These are phyloP conservation scores for Drosophila persimilis DNA, from an alignment of 1,140 invertebrate genomes.

Conservation along the genomic window DNA sequence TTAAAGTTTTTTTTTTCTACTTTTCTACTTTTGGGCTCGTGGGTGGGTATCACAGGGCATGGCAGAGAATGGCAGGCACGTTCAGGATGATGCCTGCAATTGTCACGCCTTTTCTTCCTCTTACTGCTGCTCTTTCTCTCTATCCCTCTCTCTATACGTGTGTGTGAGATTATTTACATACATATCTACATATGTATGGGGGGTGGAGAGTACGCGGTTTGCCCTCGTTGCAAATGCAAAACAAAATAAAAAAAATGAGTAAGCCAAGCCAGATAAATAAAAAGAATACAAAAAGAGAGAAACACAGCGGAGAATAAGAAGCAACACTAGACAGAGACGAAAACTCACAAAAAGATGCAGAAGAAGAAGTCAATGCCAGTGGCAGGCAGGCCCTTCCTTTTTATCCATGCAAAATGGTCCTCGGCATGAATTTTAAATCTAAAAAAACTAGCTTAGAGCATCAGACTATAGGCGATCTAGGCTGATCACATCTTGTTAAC, in stretches of 20 bases:
- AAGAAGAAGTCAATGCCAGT: conserved; percentile 50
- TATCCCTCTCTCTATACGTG: conserved; percentile 11
- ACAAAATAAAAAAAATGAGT: conserved; percentile 62
- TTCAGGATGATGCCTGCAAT: conserved; percentile 64
- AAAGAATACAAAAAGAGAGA: conserved; percentile 31
- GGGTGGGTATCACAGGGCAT: neutral
- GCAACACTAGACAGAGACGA: conserved; percentile 9
- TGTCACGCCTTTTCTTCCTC: conserved; percentile 71
- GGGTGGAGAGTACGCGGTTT: conserved; percentile 50
- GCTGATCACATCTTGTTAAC: no score
- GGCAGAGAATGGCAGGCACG: conserved; percentile 39
- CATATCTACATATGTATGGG: neutral
- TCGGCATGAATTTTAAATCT: conserved; percentile 30
- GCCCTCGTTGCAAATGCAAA: conserved; percentile 74
- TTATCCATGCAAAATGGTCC: conserved; percentile 1
- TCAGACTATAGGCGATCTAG: conserved; percentile 3
- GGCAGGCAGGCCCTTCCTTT: conserved; percentile 37
- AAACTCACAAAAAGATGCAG: conserved; percentile 33
- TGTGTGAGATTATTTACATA: conserved; percentile 55
- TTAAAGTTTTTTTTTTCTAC: conserved; percentile 55
- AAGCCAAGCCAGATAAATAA: conserved; percentile 77
- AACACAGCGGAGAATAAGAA: neutral
- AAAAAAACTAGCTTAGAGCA: conserved; percentile 18
- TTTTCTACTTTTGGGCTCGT: conserved; percentile 23
- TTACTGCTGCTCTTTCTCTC: conserved; percentile 15